A percentile compares a stretch with the other conserved stretches of the same genome.
Conservation (phyloP, 2,113 vertebrate species). For the Chlorodrepanis virens region DNA sequence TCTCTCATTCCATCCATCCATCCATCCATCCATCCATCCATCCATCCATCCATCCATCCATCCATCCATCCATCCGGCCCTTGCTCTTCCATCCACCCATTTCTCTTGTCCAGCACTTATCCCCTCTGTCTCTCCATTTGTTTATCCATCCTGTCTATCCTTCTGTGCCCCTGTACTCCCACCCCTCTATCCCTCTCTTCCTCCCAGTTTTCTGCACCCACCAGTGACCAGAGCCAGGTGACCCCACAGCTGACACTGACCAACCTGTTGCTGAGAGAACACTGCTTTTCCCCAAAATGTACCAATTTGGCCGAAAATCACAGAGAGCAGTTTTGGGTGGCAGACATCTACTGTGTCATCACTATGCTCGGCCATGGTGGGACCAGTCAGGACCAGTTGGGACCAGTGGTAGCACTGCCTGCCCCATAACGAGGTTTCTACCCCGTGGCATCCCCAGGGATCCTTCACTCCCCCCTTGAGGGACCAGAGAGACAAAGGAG, state of each 20-base stretch:
- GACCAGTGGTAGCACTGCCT: neutral
- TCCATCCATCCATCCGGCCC: neutral
- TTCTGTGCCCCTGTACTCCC: neutral
- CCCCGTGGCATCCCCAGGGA: neutral
- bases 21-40: too few relatives aligned
- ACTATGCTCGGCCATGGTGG: fast-evolving
- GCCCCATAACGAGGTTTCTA: neutral
- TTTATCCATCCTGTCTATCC: neutral
- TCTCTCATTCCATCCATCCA: neutral
- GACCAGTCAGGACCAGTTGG: neutral
- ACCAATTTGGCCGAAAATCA: neutral
- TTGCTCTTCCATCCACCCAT: neutral
- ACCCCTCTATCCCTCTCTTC: neutral
- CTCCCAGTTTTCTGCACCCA: neutral
- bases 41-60: neutral
- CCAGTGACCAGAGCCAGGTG: neutral
- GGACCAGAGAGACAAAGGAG: neutral
- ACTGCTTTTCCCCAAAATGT: fast-evolving
- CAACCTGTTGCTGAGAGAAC: neutral
- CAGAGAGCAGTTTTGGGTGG: neutral
- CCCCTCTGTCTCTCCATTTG: neutral
- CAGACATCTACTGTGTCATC: neutral
- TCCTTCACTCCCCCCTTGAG: fast-evolving
- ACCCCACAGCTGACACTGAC: neutral
- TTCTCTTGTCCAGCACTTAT: neutral